Conservation (phyloP, 2,888 invertebrate genomes). For the Biston stratarius region DNA sequence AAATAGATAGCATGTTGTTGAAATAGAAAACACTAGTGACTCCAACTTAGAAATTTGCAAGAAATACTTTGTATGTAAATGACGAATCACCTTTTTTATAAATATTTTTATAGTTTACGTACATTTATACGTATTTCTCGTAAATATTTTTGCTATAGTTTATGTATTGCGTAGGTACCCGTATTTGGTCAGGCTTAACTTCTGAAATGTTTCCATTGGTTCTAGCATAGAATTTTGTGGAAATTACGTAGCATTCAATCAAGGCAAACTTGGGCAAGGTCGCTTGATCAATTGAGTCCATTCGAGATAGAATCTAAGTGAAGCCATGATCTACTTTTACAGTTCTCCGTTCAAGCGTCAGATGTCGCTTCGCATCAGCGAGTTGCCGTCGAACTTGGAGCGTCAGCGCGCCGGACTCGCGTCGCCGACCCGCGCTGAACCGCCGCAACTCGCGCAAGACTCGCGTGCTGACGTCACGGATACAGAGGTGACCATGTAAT, state of each 20-base stretch:
- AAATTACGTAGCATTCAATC: too few relatives aligned
- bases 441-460: constrained; percentile 62
- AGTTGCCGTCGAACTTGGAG: constrained; percentile 97
- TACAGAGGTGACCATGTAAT: constrained; percentile 43
- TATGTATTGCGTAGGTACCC: too few relatives aligned
- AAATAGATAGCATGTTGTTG: too few relatives aligned
- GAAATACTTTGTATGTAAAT: too few relatives aligned
- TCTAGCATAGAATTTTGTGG: too few relatives aligned
- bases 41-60: too few relatives aligned
- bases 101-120: too few relatives aligned
- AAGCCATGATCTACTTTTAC: constrained; percentile 60
- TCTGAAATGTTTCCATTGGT: too few relatives aligned
- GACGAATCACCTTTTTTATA: too few relatives aligned
- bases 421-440: constrained; percentile 89
- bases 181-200: not conserved
- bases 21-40: too few relatives aligned
- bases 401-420: constrained; percentile 90
- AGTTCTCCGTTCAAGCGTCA: constrained; percentile 98
- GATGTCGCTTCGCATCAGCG: constrained; percentile 97
- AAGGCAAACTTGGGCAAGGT: not conserved
- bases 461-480: constrained; percentile 44
- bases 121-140: too few relatives aligned
- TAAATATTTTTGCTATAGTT: too few relatives aligned
- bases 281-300: not conserved
- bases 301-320: not conserved